These are phyloP conservation scores for Phaethon lepturus DNA, from an alignment of 2,113 vertebrate species.

Conservation along the genomic window DNA sequence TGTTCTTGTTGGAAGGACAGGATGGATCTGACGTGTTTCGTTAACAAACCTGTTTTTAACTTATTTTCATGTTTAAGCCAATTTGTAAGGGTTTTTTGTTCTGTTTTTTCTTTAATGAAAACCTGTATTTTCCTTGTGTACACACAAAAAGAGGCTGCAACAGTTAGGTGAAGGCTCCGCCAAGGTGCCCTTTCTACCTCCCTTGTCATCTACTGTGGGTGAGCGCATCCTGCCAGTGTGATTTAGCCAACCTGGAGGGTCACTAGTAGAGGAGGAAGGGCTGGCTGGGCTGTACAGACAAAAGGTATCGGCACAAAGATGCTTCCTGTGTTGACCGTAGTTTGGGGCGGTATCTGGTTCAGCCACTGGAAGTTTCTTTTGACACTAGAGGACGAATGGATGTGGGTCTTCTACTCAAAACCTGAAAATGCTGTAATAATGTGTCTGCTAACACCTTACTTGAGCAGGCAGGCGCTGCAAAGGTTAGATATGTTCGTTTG, in stretches of 20 bases:
- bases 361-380: neutral
- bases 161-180: neutral
- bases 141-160: neutral
- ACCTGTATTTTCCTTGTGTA: neutral
- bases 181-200: neutral
- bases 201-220: accelerated
- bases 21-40: neutral
- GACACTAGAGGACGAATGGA: neutral
- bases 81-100: neutral
- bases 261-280: accelerated
- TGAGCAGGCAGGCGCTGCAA: neutral
- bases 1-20: neutral
- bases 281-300: neutral
- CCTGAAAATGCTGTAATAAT: neutral
- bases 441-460: neutral
- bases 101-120: neutral
- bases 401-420: neutral
- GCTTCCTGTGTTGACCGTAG: neutral
- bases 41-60: neutral
- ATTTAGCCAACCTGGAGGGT: neutral
- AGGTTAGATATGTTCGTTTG: neutral
- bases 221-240: accelerated
- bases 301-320: neutral
- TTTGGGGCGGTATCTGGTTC: neutral
- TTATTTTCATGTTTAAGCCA: neutral